Conservation (phyloP, 2,113 vertebrate species). For the Fregata magnificens region DNA sequence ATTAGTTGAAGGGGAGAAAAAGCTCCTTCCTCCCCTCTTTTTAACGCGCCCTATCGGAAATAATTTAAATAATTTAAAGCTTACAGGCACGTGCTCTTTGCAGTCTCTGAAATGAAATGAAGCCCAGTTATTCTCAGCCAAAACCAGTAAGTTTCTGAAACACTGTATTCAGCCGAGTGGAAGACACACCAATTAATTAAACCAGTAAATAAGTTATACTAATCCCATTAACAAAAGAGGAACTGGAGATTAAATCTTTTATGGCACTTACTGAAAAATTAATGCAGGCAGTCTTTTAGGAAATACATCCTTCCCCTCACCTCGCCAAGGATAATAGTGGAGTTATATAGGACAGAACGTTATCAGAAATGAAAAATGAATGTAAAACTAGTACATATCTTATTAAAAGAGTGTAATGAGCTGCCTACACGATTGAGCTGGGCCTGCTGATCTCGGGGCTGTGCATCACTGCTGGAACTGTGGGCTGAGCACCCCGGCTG, state of each 20-base stretch:
- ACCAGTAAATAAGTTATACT: constrained; percentile 56
- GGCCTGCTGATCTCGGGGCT: not conserved
- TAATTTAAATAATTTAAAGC: not conserved
- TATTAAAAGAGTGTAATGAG: constrained; percentile 50
- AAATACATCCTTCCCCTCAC: constrained; percentile 21
- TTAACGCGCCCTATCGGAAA: not conserved
- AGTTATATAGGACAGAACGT: not conserved
- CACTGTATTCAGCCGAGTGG: not conserved
- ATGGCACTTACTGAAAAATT: constrained; percentile 44
- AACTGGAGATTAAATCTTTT: constrained; percentile 56
- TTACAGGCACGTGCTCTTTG: not conserved
- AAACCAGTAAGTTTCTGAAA: not conserved
- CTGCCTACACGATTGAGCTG: not conserved
- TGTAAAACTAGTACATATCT: constrained; percentile 31
- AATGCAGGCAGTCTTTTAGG: constrained; percentile 27
- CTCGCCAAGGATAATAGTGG: not conserved
- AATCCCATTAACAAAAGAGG: constrained; percentile 56
- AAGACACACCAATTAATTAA: constrained; percentile 36
- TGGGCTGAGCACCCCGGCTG: not conserved
- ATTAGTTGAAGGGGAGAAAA: not conserved
- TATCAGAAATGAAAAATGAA: constrained; percentile 8
- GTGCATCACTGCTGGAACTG: rapidly evolving
- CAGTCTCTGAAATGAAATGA: not conserved
- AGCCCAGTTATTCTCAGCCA: not conserved
- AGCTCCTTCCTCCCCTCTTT: not conserved